Base-by-base conservation (phyloP, 2,113 vertebrate species). In the Ancistrus triradiatus region DNA sequence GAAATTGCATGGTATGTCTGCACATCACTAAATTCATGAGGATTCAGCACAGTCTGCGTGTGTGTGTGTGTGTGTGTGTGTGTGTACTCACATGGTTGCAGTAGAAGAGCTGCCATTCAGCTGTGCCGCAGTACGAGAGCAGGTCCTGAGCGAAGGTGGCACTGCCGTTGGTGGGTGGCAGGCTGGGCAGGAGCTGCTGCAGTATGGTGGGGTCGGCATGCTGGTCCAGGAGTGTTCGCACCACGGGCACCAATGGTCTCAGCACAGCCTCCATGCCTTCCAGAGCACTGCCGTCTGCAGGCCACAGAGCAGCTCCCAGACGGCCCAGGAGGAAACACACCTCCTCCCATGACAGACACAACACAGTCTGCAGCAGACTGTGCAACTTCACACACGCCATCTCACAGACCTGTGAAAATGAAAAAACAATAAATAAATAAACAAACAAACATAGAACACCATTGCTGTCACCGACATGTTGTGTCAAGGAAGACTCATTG, bases 321-420 rank as follows among this genome's bases (percentile, higher is more conserved):
- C 87, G 93, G 3, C 95, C 96, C 60, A 99, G 85, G 11, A 98
- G 81, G 28, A 94, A 99, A 38, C 94, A 97, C 6, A 97, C 95
- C 73, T 95, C 91, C 2, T 95, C 91, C 57, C 88, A 86, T 37
- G 68, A 87, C 22, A 89, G 83, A 1, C 88, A 89, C 0, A 92
- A 71, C 0, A 90, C 69, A 0, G 91, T 96, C 86, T 97, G 94
- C 8, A 99, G 90, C 1, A 98, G 85, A n/a, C 86, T 89, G 77
- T 96, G 95, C n/a, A 99, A 87, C 79, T 94, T 98, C 72, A 95
- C 84, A 0, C 90, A 93, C 0, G 96, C 96, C 87, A 91, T 87
- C 0, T 90, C 90, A 67, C 91, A 91, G 76, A 97, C 85, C 95
- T 99, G 82, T 22, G 9, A 37, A 48, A 18, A 28, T 46, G n/a